phyloP scores from a whole-genome alignment of 2,888 invertebrate species.

The Steinernema carpocapsae region DNA sequence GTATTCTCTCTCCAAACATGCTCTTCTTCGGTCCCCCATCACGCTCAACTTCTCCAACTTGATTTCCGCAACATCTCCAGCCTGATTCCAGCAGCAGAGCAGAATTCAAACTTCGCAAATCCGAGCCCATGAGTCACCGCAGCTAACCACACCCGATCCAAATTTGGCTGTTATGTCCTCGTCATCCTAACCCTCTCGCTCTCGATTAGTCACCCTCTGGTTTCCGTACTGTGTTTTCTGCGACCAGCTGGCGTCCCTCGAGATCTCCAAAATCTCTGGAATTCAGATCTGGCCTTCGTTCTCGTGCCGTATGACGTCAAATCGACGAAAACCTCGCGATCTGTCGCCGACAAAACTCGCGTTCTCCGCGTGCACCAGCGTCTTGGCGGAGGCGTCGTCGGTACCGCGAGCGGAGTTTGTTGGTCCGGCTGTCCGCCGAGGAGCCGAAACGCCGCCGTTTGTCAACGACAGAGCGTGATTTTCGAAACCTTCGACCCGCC shows the following conservation, averaged over 20 bases:
- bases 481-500: conserved; percentile 4
- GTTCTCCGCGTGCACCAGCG: conserved; percentile 21
- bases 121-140: conserved; percentile 8
- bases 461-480: conserved; percentile 31
- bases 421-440: conserved; percentile 1
- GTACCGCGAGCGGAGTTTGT: conserved; percentile 6
- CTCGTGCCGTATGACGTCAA: conserved; percentile 9
- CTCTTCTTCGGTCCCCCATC: too few relatives aligned
- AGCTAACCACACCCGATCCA: not conserved
- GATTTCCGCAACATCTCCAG: too few relatives aligned
- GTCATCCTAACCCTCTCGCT: not conserved
- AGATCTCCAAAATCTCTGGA: not conserved
- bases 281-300: not conserved
- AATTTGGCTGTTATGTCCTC: not conserved
- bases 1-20: not conserved
- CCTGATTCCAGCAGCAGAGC: not conserved
- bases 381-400: conserved; percentile 1
- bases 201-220: conserved; percentile 10
- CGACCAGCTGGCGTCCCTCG: conserved; percentile 2
- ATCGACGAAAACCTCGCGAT: conserved; percentile 21
- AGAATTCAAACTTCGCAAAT: not conserved
- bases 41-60: too few relatives aligned
- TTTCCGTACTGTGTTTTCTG: not conserved
- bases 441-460: conserved; percentile 12
- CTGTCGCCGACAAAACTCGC: conserved; percentile 13